Evolutionary conservation across 2,113 vertebrate species (phyloP).

Genomic region (Anolis sagrei): DNA sequence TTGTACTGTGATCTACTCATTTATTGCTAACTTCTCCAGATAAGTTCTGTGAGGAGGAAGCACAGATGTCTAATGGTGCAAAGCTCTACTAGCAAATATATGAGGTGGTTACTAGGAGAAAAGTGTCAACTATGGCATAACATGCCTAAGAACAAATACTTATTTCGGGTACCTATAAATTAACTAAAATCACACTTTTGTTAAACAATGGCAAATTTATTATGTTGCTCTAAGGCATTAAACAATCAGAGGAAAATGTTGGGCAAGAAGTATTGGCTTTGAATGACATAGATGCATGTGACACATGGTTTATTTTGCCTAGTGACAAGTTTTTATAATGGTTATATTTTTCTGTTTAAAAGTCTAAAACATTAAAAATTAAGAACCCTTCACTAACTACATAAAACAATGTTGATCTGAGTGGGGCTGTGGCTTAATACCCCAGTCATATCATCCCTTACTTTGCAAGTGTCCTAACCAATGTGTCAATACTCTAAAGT

Average conservation of each 20-base stretch:
- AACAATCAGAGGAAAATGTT: slow-evolving; percentile 13
- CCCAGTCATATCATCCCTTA: background rate
- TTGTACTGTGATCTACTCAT: too few relatives aligned
- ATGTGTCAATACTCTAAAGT: background rate
- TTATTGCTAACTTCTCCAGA: too few relatives aligned
- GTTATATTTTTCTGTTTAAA: background rate
- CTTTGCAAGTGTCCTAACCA: background rate
- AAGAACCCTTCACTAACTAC: background rate
- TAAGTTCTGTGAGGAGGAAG: too few relatives aligned
- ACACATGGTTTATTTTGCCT: background rate
- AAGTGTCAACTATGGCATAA: too few relatives aligned
- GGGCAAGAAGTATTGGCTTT: background rate
- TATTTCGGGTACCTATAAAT: background rate
- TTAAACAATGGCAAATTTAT: background rate
- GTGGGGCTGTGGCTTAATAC: background rate
- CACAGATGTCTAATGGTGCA: background rate
- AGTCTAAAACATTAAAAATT: background rate
- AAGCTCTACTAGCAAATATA: background rate
- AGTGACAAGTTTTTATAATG: background rate
- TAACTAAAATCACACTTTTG: background rate
- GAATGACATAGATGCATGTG: background rate
- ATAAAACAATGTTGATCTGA: background rate
- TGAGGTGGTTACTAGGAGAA: background rate
- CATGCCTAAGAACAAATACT: background rate
- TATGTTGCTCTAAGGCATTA: background rate